Evolutionary conservation across 2,113 vertebrate species (phyloP).

Genomic region (Pollimyrus isidori): DNA sequence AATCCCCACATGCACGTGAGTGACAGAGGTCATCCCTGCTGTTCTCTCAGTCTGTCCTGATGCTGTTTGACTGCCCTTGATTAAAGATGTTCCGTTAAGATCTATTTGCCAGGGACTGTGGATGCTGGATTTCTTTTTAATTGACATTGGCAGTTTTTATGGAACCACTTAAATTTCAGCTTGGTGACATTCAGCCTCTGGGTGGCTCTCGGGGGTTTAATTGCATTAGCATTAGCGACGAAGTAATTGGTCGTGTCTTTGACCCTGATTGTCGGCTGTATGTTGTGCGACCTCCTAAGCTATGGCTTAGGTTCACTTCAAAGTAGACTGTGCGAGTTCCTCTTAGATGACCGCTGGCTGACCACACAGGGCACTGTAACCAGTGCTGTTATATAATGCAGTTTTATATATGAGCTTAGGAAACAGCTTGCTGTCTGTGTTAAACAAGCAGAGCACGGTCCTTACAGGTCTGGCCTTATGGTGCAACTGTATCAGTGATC

Average conservation of each 20-base stretch:
- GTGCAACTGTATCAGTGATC: neutral
- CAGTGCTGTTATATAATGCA: neutral
- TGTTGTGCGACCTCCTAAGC: neutral
- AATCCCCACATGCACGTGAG: neutral
- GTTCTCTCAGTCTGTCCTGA: neutral
- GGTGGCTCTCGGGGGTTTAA: neutral
- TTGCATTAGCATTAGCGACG: neutral
- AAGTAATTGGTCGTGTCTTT: neutral
- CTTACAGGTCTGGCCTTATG: neutral
- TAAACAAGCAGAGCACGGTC: neutral
- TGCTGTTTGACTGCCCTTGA: neutral
- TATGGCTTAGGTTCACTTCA: neutral
- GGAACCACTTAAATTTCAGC: slow-evolving; percentile 4
- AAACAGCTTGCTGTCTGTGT: neutral
- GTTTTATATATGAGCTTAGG: neutral
- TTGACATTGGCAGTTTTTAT: slow-evolving; percentile 4
- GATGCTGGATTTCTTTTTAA: neutral
- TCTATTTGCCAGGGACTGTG: neutral
- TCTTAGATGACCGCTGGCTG: neutral
- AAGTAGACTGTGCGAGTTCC: neutral
- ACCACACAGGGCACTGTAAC: neutral
- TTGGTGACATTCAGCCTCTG: neutral
- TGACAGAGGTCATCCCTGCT: neutral
- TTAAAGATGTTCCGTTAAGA: neutral
- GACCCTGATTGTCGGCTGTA: neutral